phyloP scores from a whole-genome alignment of 2,888 invertebrate genomes.

The Drosophila antonietae region DNA sequence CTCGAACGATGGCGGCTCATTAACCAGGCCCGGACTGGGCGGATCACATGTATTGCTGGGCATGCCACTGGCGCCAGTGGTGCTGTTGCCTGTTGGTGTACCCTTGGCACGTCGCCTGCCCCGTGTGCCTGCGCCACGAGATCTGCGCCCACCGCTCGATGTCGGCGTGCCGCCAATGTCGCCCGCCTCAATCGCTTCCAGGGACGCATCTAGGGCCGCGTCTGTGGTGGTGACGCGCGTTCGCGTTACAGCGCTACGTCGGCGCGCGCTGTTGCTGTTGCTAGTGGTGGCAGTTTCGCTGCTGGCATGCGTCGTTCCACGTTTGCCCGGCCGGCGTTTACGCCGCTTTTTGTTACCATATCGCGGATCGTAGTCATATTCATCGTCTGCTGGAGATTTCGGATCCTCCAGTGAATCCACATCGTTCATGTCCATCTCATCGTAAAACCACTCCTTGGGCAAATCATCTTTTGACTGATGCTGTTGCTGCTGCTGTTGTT shows the following conservation, averaged over 20 bases:
- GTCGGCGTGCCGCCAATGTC: conserved; percentile 66
- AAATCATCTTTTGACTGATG: conserved; percentile 88
- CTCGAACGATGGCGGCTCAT: conserved; percentile 84
- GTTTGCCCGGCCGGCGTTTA: conserved; percentile 83
- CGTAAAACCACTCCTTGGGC: conserved; percentile 95
- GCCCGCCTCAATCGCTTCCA: conserved; percentile 63
- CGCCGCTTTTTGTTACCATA: conserved; percentile 85
- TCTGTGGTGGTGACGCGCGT: conserved; percentile 65
- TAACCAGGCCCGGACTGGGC: conserved; percentile 80
- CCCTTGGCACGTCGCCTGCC: conserved; percentile 79
- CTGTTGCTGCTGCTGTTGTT: conserved; percentile 86
- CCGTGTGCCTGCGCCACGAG: conserved; percentile 77
- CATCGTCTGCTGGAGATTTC: conserved; percentile 95
- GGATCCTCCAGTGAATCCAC: conserved; percentile 96
- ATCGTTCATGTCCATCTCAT: conserved; percentile 95
- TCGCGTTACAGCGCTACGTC: conserved; percentile 77
- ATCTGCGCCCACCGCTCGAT: conserved; percentile 64
- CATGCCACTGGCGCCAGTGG: conserved; percentile 35
- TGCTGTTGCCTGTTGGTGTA: conserved; percentile 26
- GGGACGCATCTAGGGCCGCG: conserved; percentile 67
- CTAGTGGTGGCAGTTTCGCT: conserved; percentile 58
- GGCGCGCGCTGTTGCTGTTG: conserved; percentile 68
- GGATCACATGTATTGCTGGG: conserved; percentile 74
- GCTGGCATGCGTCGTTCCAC: conserved; percentile 63
- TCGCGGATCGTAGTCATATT: conserved; percentile 93